A percentile compares a stretch with the other conserved stretches of the same genome.
These are phyloP conservation scores for Ceyx melanurus DNA, from an alignment of 2,113 vertebrate species.

Conservation along the genomic window DNA sequence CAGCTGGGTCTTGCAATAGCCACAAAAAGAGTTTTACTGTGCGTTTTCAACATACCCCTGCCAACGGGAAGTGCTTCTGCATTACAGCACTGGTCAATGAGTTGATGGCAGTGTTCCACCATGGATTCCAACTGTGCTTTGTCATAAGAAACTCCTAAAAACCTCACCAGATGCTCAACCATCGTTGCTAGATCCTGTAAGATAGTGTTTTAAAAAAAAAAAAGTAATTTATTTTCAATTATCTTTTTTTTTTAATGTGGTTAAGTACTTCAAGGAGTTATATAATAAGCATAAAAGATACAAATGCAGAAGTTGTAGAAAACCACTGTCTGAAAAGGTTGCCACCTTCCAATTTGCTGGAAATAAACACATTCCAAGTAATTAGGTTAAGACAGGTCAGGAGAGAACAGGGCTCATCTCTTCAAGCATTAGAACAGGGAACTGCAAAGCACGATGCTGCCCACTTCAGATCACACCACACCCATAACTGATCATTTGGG, in stretches of 20 bases:
- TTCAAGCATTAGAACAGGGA: neutral
- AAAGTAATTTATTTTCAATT: neutral
- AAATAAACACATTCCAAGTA: neutral
- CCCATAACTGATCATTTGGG: neutral
- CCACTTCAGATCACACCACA: neutral
- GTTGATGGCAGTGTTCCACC: slow-evolving; percentile 93
- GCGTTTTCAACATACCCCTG: slow-evolving; percentile 80
- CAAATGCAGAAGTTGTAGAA: neutral
- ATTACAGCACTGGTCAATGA: slow-evolving; percentile 95
- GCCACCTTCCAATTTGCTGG: neutral
- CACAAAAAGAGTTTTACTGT: neutral
- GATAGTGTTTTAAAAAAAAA: neutral
- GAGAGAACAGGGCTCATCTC: neutral
- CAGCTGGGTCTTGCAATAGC: neutral
- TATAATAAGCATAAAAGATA: neutral
- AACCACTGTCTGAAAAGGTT: neutral
- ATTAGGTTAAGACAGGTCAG: neutral
- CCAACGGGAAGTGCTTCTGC: slow-evolving; percentile 92
- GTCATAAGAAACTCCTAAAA: slow-evolving; percentile 93
- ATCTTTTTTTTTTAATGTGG: neutral
- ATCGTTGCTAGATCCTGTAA: slow-evolving; percentile 87
- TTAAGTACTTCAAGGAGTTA: neutral
- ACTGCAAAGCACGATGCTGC: neutral
- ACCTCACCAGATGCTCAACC: slow-evolving; percentile 90
- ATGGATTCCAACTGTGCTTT: slow-evolving; percentile 91